phyloP scores from a whole-genome alignment of 2,113 vertebrate genomes.

The Corythornis cristatus region DNA sequence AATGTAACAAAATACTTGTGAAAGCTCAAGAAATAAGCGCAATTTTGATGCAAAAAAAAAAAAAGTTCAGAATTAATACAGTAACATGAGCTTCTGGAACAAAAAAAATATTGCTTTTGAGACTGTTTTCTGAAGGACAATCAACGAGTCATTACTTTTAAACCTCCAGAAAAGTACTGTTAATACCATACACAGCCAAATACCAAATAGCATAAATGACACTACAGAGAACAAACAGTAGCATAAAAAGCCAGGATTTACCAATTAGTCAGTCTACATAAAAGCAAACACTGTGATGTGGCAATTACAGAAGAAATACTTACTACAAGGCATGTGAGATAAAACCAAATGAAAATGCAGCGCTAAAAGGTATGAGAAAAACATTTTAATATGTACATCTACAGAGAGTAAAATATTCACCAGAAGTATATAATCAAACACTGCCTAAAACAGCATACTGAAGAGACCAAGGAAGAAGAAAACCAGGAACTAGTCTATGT shows the following conservation, averaged over 20 bases:
- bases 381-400: not conserved
- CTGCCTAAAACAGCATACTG: not conserved
- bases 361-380: not conserved
- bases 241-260: constrained; percentile 22
- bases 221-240: constrained; percentile 38
- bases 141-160: constrained; percentile 54
- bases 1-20: constrained; percentile 48
- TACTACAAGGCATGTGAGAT: not conserved
- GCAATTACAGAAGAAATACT: constrained; percentile 45
- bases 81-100: constrained; percentile 1
- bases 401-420: constrained; percentile 42
- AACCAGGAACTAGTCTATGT: constrained; percentile 2
- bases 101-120: constrained; percentile 27
- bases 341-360: constrained; percentile 29
- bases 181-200: constrained; percentile 27
- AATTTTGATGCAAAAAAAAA: constrained; percentile 44
- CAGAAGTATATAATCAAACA: constrained; percentile 3
- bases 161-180: constrained; percentile 29
- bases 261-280: constrained; percentile 53
- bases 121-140: constrained; percentile 36
- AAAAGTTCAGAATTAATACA: constrained; percentile 4
- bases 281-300: constrained; percentile 37
- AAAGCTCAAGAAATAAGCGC: constrained; percentile 20
- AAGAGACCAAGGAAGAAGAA: constrained; percentile 12
- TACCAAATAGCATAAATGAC: constrained; percentile 44